Percentiles rank a stretch among this genome's conserved stretches.
Conservation (phyloP, 2,797 vertebrate species). For the Hozukius guyotensis region DNA sequence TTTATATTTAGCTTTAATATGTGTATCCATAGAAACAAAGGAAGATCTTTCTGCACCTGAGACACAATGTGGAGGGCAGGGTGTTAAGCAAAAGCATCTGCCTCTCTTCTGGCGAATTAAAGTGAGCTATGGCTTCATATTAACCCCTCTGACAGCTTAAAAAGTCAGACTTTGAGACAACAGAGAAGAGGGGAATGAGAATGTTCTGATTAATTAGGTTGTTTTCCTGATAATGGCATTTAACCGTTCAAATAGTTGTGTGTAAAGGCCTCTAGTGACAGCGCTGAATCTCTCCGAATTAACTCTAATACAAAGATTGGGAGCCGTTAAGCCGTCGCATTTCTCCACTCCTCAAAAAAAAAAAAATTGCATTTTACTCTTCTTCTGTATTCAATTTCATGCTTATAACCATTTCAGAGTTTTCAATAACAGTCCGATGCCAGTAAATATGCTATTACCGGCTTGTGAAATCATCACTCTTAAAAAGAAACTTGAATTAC, state of each 20-base stretch:
- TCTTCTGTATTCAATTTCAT: slow-evolving; percentile 78
- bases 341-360: slow-evolving; percentile 10
- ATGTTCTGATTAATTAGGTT: slow-evolving; percentile 37
- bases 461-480: slow-evolving; percentile 73
- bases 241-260: slow-evolving; percentile 5
- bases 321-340: slow-evolving; percentile 9
- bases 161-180: slow-evolving; percentile 19
- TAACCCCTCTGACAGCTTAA: slow-evolving; percentile 24
- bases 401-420: slow-evolving; percentile 65
- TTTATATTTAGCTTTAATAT: slow-evolving; percentile 37
- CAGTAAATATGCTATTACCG: slow-evolving; percentile 77
- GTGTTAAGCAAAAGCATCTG: background rate
- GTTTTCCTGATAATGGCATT: slow-evolving; percentile 39
- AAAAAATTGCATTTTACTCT: slow-evolving; percentile 43
- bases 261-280: slow-evolving; percentile 12
- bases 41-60: slow-evolving; percentile 1
- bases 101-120: background rate
- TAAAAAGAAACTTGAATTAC: slow-evolving; percentile 74
- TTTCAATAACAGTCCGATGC: slow-evolving; percentile 64
- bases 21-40: slow-evolving; percentile 53
- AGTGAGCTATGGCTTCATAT: slow-evolving; percentile 19
- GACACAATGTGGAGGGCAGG: background rate
- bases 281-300: slow-evolving; percentile 35
- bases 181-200: background rate
- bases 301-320: slow-evolving; percentile 39